Evolutionary conservation across 2,797 vertebrate genomes (phyloP).

Genomic region (Microchirus variegatus): DNA sequence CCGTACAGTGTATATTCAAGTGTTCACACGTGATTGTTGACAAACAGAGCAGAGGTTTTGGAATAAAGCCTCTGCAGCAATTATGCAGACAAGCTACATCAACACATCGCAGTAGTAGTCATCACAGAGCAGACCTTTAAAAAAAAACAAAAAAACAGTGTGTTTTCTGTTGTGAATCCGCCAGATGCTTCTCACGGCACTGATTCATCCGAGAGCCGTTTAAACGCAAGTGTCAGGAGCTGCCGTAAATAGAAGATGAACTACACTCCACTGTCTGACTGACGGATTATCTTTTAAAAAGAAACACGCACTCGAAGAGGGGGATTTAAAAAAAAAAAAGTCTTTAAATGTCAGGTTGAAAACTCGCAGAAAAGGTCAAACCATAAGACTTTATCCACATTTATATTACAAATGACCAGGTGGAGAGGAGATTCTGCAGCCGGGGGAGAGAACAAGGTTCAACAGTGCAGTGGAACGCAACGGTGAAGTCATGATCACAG

Average conservation of each 20-base stretch:
- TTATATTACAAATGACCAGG: constrained; percentile 12
- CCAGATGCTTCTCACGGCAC: too few species aligned
- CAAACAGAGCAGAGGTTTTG: too few species aligned
- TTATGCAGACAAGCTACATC: too few species aligned
- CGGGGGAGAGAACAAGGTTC: constrained; percentile 1
- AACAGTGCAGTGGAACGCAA: constrained; percentile 24
- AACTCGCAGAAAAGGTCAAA: constrained; percentile 25
- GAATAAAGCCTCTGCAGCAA: too few species aligned
- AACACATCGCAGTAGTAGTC: not conserved
- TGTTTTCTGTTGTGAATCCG: not conserved
- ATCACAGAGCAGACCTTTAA: too few species aligned
- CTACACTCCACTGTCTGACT: not conserved
- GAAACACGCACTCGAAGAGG: not conserved
- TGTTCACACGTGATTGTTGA: too few species aligned
- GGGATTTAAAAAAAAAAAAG: not conserved
- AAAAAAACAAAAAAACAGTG: too few species aligned
- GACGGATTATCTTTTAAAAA: constrained; percentile 28
- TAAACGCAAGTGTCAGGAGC: not conserved
- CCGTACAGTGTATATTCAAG: too few species aligned
- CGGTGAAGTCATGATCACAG: constrained; percentile 36
- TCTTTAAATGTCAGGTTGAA: constrained; percentile 8
- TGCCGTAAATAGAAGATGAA: constrained; percentile 14
- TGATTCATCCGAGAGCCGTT: not conserved
- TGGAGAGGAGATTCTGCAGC: constrained; percentile 23
- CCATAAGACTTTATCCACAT: constrained; percentile 17